Evolutionary conservation across 2,888 invertebrate species (phyloP), one percentile per base, ranked within the genome.

Genomic region (Drosophila quasianomalipes): DNA sequence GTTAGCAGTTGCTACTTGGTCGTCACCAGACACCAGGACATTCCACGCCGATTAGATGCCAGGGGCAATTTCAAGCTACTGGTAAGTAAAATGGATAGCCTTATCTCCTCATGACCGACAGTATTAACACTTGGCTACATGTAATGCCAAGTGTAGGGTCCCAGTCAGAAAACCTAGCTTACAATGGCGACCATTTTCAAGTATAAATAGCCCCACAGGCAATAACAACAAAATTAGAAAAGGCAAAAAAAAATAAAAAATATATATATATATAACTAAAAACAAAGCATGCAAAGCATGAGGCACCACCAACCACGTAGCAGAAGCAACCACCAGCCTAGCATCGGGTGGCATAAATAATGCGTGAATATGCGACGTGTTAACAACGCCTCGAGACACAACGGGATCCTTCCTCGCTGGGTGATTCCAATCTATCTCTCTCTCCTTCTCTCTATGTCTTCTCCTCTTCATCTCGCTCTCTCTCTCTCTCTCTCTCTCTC

Each of bases 291-390:
- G 71, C 68, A 65, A 74, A 84, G n/a, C n/a, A 57, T 57, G 63
- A 54, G 58, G 37, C 52, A 2, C 22, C 26, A 39, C n/a, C 37
- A 28, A 30, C 14, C 28, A 39, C 30, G 57, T 30, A 39, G 5
- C 33, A 39, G 41, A 16, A 16, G 41, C 58, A 58, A 44, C 58
- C 31, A 58, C 16, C 41, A 41, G 58, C 41, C 30, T 3, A 22
- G 10, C 55, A 30, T 31, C 37, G 44, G 52, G 53, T 30, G 61
- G 70, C 84, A 77, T 83, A 81, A 89, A 76, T 83, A 89, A 81
- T 77, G 75, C 68, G 76, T 67, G 67, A 74, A 81, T 73, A 85
- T 83, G 86, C 81, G 82, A 86, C 82, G 84, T 86, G 85, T 89
- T 89, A 89, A 89, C 87, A 89, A 82, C 74, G 83, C 70, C 77